Evolutionary conservation across 2,888 invertebrate genomes (phyloP).

Genomic region (Trachelus troglodyta): DNA sequence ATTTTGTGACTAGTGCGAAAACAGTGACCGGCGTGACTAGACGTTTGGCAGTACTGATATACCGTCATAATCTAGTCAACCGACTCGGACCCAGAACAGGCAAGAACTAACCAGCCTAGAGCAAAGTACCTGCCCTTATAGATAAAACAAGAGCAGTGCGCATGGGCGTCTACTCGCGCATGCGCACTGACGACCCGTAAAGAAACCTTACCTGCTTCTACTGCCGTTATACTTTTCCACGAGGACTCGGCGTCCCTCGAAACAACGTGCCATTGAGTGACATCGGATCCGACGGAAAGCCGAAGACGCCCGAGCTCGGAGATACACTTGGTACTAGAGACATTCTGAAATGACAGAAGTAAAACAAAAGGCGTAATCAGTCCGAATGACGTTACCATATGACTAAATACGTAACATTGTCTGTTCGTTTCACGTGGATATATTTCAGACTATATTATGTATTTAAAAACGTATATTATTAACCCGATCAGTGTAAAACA

Average conservation of each 20-base stretch:
- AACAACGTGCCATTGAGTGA: background rate
- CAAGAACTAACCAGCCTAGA: constrained; percentile 47
- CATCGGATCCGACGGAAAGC: background rate
- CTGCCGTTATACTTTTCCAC: background rate
- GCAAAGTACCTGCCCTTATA: constrained; percentile 49
- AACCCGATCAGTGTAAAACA: too few species aligned
- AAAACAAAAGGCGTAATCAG: background rate
- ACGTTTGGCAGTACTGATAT: background rate
- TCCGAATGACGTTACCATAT: background rate
- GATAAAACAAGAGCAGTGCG: constrained; percentile 43
- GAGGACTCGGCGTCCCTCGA: background rate
- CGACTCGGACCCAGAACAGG: constrained; percentile 39
- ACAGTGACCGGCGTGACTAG: background rate
- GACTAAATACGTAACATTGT: background rate
- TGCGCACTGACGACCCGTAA: constrained; percentile 17
- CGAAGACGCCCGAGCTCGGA: background rate
- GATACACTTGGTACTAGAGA: background rate
- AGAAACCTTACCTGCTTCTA: background rate
- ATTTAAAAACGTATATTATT: background rate
- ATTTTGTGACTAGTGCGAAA: background rate
- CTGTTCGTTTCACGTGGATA: background rate
- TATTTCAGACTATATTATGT: background rate
- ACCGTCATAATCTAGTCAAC: background rate
- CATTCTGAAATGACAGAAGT: background rate
- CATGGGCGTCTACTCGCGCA: constrained; percentile 32